Evolutionary conservation across 2,797 vertebrate species (phyloP).

Genomic region (Aphelocoma californica): DNA sequence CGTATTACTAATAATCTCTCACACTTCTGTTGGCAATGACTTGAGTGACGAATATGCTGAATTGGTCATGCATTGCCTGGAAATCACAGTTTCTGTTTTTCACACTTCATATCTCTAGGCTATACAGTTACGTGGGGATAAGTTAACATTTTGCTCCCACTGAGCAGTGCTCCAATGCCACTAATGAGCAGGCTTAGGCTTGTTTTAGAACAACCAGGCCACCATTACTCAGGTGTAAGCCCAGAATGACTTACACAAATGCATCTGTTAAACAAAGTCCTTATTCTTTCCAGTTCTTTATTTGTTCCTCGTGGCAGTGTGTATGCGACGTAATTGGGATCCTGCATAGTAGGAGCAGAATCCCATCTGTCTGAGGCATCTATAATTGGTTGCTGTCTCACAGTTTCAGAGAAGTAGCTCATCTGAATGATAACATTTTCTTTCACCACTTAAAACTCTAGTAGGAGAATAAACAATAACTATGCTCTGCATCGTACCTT

Average conservation of each 20-base stretch:
- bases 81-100: background rate
- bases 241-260: background rate
- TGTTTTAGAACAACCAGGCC: background rate
- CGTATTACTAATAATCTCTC: background rate
- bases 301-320: background rate
- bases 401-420: background rate
- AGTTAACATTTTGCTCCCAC: background rate
- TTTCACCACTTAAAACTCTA: background rate
- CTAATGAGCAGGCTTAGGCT: background rate
- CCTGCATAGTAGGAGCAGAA: background rate
- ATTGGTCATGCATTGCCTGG: background rate
- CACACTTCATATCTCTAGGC: background rate
- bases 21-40: background rate
- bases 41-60: background rate
- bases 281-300: background rate
- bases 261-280: background rate
- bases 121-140: background rate
- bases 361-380: background rate
- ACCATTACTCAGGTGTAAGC: background rate
- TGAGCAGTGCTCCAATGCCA: background rate
- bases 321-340: background rate
- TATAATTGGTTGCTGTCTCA: background rate
- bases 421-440: background rate
- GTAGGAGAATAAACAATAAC: background rate
- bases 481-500: background rate